A percentile compares a stretch with the other conserved stretches of the same genome.
Conservation (phyloP, 2,888 invertebrate species). For the Linyphia triangularis region DNA sequence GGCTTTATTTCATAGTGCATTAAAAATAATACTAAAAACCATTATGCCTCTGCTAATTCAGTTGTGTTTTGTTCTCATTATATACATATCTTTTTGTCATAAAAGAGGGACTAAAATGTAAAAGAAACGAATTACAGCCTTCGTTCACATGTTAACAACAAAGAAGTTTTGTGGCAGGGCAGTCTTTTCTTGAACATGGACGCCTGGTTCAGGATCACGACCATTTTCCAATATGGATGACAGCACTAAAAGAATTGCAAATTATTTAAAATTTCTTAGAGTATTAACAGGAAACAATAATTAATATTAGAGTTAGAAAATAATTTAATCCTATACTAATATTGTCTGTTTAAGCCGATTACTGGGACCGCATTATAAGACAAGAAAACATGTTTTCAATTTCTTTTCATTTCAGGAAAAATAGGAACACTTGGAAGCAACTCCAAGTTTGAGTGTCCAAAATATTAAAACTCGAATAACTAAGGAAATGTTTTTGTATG, state of each 20-base stretch:
- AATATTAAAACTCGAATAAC: no score
- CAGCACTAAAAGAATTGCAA: conserved; percentile 48
- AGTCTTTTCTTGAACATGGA: conserved; percentile 47
- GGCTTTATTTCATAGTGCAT: conserved; percentile 21
- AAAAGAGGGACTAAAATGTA: not conserved
- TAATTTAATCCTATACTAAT: no score
- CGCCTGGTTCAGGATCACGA: conserved; percentile 67
- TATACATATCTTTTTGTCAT: conserved; percentile 16
- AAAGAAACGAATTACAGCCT: conserved; percentile 28
- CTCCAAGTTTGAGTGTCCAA: no score
- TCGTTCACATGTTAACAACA: conserved; percentile 71
- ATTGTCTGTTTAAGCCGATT: no score
- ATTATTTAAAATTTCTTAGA: no score
- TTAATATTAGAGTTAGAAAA: no score
- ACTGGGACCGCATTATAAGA: no score
- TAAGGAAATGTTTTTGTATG: no score
- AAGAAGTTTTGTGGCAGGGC: conserved; percentile 72
- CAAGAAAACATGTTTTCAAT: no score
- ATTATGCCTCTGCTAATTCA: conserved; percentile 61
- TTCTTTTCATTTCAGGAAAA: no score
- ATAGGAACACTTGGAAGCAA: no score
- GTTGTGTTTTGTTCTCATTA: conserved; percentile 68
- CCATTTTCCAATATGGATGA: conserved; percentile 72
- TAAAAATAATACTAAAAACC: conserved; percentile 33
- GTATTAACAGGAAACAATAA: no score